Evolutionary conservation across 2,888 invertebrate genomes (phyloP), one percentile per base, ranked within the genome.

Genomic region (Meteorus cinctellus): DNA sequence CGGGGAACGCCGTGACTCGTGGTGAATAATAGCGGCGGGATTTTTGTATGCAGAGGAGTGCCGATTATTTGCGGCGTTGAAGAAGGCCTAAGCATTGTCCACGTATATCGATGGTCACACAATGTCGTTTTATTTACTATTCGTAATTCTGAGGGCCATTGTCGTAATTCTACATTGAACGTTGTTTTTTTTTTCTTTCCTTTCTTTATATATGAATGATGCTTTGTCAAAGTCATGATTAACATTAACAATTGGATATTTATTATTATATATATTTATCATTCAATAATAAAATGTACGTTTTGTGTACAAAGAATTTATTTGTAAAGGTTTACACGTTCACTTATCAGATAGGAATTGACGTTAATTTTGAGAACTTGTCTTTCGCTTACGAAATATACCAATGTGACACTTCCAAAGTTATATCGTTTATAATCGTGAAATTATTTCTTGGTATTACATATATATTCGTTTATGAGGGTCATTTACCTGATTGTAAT

Each of bases 1-100:
- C 19, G 27, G 19, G 36, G 41, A 45, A 66, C 34, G 65, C 36
- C 12, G 65, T 65, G n/a, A 36, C n/a, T 67, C 48, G 27, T 45
- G 41, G 14, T 66, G 73, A 75, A 72, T 72, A 71, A 75, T 77
- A 68, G 72, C 27, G 59, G 41, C 67, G 16, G 12, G 70, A 77
- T 76, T 78, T 84, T 85, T 82, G 80, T 84, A 84, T 85, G 82
- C 83, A 82, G 75, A 82, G 81, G 81, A 82, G 82, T 84, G 82
- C 80, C 80, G 74, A 76, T 65, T 66, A 66, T 77, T 65, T 34
- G 19, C 36, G 70, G 67, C 73, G 77, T 70, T 80, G 81, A 80
- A 82, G 84, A 82, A 84, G 84, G 84, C 81, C 60, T 77, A 69
- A 75, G 78, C 80, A 78, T 79, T 78, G 81, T 81, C 68, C 77